Evolutionary conservation across 2,113 vertebrate species (phyloP), one percentile per base, ranked within the genome.

Genomic region (Xiphophorus hellerii): DNA sequence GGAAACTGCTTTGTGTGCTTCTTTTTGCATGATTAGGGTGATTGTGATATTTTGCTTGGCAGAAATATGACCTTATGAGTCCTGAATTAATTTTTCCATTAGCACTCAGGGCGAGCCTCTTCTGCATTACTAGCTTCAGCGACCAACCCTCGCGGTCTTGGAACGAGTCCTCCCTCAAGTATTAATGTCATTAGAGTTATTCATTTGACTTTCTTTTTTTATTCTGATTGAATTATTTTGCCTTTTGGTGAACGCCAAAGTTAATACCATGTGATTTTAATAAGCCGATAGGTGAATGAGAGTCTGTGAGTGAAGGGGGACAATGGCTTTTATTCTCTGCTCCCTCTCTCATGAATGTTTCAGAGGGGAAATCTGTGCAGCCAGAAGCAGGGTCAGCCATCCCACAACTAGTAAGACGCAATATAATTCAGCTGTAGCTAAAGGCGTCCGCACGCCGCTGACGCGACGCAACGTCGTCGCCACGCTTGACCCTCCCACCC

Each of bases 181-280:
- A 66, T 90, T 91, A 90, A 92, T 90, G 88, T 85, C 92, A 93
- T 94, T 92, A 92, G 82, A 92, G 89, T 92, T 92, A 90, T 94
- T 92, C 87, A 94, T 93, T 92, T 91, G 89, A 93, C 92, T 92
- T 84, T 20, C 82, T 83, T 92, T 88, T 92, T 92, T 90, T 37
- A 89, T 91, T 93, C 92, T 89, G 90, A 90, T 93, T 94, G 84
- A 94, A 93, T 93, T 92, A 92, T 94, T 94, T 91, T 93, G 88
- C 83, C 87, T 90, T 92, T 90, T 81, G 79, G 85, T 87, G 91
- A 91, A 91, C 88, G 68, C 84, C 84, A 90, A 91, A 92, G 92
- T 93, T 94, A 93, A 93, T 92, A 88, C 89, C 88, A 90, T 93
- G 89, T 90, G 92, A 94, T 95, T 93, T 94, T 94, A 94, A 94